Evolutionary conservation across 1,140 invertebrate genomes (phyloP).

Genomic region (Pseudomyrmex sp.): DNA sequence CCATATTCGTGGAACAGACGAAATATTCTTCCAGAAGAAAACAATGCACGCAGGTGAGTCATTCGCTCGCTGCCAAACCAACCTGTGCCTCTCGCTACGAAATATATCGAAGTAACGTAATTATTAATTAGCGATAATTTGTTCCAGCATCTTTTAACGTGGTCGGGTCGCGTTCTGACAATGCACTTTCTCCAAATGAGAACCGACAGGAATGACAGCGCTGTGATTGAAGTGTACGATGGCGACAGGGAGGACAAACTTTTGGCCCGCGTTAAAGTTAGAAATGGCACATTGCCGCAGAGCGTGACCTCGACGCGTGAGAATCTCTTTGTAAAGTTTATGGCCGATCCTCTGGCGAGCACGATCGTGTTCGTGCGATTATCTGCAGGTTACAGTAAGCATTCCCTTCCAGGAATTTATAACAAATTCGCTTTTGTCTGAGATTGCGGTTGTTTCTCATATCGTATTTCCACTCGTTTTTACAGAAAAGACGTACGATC

Average conservation of each 20-base stretch:
- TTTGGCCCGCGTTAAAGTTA: conserved; percentile 88
- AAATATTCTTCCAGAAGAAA: conserved; percentile 88
- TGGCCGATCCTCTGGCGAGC: conserved; percentile 88
- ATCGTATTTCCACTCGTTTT: conserved; percentile 44
- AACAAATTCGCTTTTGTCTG: not conserved
- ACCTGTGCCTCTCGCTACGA: too few relatives aligned
- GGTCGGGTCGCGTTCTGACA: conserved; percentile 92
- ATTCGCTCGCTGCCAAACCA: too few relatives aligned
- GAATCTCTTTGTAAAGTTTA: conserved; percentile 91
- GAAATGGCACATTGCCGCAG: conserved; percentile 93
- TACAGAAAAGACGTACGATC: conserved; percentile 92
- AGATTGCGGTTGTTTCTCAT: not conserved
- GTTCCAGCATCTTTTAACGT: conserved; percentile 89
- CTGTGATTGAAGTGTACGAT: conserved; percentile 91
- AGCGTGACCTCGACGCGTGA: conserved; percentile 92
- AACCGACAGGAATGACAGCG: conserved; percentile 90
- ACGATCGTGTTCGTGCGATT: conserved; percentile 91
- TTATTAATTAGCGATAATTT: conserved; percentile 18
- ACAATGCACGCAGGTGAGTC: conserved; percentile 89
- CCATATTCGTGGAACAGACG: conserved; percentile 91
- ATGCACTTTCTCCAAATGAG: conserved; percentile 92
- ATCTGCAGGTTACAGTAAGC: conserved; percentile 89
- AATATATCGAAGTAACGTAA: not conserved
- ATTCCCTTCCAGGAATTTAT: conserved; percentile 46
- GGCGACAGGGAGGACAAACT: conserved; percentile 90